Base-by-base conservation (phyloP, 2,888 invertebrate genomes). In the Parthenolecanium corni region DNA sequence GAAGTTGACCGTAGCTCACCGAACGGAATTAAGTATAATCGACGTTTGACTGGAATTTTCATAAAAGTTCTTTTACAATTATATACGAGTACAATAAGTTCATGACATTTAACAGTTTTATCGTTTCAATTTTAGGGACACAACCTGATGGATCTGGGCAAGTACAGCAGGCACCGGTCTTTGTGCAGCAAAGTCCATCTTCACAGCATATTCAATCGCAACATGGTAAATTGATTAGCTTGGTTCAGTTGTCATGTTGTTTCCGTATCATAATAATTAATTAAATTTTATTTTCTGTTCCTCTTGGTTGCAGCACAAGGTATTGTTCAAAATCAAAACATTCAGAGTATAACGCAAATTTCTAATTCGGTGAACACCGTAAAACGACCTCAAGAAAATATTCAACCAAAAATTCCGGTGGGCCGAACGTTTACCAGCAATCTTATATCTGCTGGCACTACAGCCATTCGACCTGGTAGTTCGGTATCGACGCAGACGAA, bases 401-500 rank as follows among this genome's bases (percentile, higher is more conserved):
- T 80, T 67, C 68, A 76, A 57, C 77, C 78, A 1, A 79, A 79
- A 70, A 58, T 66, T 73, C 54, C 61, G 25, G 24, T 42, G 2
- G 38, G 53, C 1, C 52, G 65, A 46, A 51, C 61, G 31, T n/a
- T n/a, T n/a, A 52, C 64, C 2, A 49, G 52, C 14, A 25, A 20
- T 42, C 65, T 65, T 49, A 38, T 65, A 47, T 64, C 65, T 9
- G 63, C 61, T 21, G 61, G 62, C 4, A 44, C 65, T 54, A 51
- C 61, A 3, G 53, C 56, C 47, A 69, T 69, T 67, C 78, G 89
- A 54, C 88, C 89, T 0, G 86, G 78, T 3, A 84, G 87, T 68
- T 88, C 88, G 0, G 89, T 90, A 12, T 89, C 89, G 5, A 90
- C 90, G 0, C 90, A 90, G 74, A 90, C 90, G 0, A 74, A 73